Base-by-base conservation (phyloP, 2,797 vertebrate species). In the Eutrigla gurnardus region DNA sequence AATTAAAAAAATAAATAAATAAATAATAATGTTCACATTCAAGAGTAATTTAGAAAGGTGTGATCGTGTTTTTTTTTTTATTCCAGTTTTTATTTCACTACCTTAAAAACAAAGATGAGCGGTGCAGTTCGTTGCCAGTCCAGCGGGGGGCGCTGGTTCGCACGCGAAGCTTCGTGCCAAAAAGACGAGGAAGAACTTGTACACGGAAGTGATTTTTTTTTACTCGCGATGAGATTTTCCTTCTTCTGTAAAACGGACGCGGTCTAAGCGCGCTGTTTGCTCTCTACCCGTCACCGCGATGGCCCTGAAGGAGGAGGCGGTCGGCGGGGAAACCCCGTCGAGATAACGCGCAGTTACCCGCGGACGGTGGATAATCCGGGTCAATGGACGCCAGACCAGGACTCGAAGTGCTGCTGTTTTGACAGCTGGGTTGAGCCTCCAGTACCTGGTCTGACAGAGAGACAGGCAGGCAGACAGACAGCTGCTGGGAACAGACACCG, bases 131-230 rank as follows among this genome's bases (percentile, higher is more conserved):
- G 1, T 9, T 50, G 0, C 62, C 72, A 2, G 39, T 0, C 70
- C 93, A 47, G 57, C 60, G 80, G 90, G 82, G 0, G 91, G 73
- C 88, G 74, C 70, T 52, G 47, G 4, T 6, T 7, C 40, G 4
- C 10, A n/a, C 33, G 25, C 2, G 7, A 50, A 5, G 17, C n/a
- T 10, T 0, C 4, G 10, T 1, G 0, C 4, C 11, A 5, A 35
- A 40, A 1, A 40, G 11, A 53, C 73, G 84, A 88, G 12, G 87
- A 84, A 90, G 83, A 89, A 69, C 3, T 35, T 49, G 73, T 73
- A 92, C 90, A 79, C 91, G 93, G 93, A 94, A 94, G 90, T 90
- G 18, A 3, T 14, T 54, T 36, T 39, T 36, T 17, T 17, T 33
- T 40, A 8, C 33, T 50, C 60, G 43, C 14, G 52, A 65, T 60